Evolutionary conservation across 2,797 vertebrate species (phyloP).

Genomic region (Psittacula derbiana): DNA sequence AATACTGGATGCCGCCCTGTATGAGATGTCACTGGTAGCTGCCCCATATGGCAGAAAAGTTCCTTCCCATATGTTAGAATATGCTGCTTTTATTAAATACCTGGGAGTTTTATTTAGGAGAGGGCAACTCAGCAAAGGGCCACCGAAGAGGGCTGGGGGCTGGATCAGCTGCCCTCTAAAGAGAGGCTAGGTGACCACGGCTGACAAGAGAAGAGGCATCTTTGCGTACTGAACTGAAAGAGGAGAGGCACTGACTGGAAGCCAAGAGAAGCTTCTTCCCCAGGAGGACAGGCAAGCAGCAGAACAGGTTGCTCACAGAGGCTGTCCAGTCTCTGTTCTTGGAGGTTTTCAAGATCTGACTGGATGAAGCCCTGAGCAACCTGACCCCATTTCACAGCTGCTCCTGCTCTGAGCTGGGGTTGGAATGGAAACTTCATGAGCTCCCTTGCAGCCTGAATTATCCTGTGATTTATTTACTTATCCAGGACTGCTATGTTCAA

Average conservation of each 20-base stretch:
- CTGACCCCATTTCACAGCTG: not conserved
- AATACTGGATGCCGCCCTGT: rapidly evolving
- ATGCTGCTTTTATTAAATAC: not conserved
- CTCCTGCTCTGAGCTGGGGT: not conserved
- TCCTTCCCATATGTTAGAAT: not conserved
- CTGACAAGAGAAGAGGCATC: not conserved
- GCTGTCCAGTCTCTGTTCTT: not conserved
- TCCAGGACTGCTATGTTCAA: not conserved
- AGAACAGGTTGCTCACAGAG: not conserved
- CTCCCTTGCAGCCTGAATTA: not conserved
- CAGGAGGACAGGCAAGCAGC: not conserved
- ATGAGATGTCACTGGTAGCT: not conserved
- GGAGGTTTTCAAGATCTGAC: not conserved
- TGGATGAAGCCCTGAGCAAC: not conserved
- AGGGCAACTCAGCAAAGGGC: not conserved
- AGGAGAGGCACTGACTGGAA: not conserved
- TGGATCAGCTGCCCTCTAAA: not conserved
- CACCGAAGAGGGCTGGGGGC: too few species aligned
- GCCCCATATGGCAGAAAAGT: not conserved
- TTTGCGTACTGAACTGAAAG: not conserved
- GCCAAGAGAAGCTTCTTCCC: not conserved
- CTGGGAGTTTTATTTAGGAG: not conserved
- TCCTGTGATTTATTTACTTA: not conserved
- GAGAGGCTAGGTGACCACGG: not conserved
- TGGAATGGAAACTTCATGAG: not conserved